Base-by-base conservation (phyloP, 2,113 vertebrate species). In the Agapornis roseicollis region DNA sequence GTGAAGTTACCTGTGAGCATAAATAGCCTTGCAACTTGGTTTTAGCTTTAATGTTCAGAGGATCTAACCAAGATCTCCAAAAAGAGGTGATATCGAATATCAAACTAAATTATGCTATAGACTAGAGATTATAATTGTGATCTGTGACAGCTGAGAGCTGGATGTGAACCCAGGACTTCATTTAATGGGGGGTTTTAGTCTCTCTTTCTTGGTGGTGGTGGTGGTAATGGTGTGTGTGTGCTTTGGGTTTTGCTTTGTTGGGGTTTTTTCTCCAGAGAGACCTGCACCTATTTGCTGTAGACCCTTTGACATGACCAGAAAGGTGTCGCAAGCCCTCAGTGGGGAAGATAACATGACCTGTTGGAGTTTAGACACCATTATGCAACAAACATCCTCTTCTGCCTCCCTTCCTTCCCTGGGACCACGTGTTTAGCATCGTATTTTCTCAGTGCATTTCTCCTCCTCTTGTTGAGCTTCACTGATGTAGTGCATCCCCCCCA, bases 401-500 rank as follows among this genome's bases (percentile, higher is more conserved):
- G 12, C 29, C 39, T 65, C 72, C 37, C 23, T 44, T 23, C 19
- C 42, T 61, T 68, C 60, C 28, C 39, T 44, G 20, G 25, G 44
- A 17, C 13, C 13, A 4, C 0, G 1, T 42, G 65, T 39, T 88
- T 35, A 42, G 22, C 61, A 77, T 28, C 7, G 2, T 10, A 12
- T 86, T 84, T 88, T 41, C 80, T 86, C 69, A 44, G 31, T 9
- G 11, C 20, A 3, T 68, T 16, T 28, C 4, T 25, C 35, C 60
- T 72, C 41, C 60, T 70, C 8, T 0, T 22, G 39, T 9, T 24
- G 18, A 10, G 6, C 39, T 80, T 39, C 52, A 28, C 70, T 88
- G 50, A 50, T 80, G 28, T 10, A 8, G 4, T 23, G n/a, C 39
- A 37, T 25, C 39, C 6, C 1, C 5, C 5, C 14, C 0, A 0